A percentile compares a stretch with the other conserved stretches of the same genome.
Conservation (phyloP, 2,888 invertebrate genomes). For the Drosophila pullipes region DNA sequence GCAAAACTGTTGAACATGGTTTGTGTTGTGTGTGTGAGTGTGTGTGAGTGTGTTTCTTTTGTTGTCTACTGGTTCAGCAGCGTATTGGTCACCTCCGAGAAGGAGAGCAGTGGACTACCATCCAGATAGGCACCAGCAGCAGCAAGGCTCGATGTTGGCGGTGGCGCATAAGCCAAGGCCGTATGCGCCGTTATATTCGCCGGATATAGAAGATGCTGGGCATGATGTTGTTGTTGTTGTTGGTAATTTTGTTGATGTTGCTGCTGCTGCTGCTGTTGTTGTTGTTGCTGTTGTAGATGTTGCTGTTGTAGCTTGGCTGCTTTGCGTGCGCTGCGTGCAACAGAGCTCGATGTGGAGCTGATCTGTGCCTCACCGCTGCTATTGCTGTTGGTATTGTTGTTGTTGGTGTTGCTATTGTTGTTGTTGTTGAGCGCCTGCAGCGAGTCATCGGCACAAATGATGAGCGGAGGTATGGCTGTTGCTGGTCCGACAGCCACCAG, state of each 20-base stretch:
- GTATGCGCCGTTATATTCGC: conserved; percentile 85
- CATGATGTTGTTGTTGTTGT: conserved; percentile 67
- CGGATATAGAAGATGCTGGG: conserved; percentile 72
- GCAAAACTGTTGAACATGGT: conserved; percentile 82
- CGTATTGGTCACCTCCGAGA: conserved; percentile 92
- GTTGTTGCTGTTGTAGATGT: conserved; percentile 60
- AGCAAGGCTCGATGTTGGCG: conserved; percentile 80
- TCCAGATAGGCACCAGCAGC: conserved; percentile 85
- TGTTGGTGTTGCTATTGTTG: neutral
- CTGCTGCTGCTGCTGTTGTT: conserved; percentile 44
- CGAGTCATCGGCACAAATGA: conserved; percentile 68
- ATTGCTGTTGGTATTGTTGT: neutral
- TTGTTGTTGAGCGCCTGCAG: conserved; percentile 53
- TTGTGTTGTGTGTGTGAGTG: conserved; percentile 24
- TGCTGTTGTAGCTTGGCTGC: conserved; percentile 49
- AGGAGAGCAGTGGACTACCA: conserved; percentile 91
- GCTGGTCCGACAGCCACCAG: conserved; percentile 77
- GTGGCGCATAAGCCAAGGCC: conserved; percentile 86
- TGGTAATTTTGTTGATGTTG: conserved; percentile 59
- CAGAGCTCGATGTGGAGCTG: conserved; percentile 29
- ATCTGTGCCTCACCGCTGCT: conserved; percentile 36
- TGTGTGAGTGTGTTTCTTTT: conserved; percentile 8
- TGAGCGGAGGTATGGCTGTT: conserved; percentile 64
- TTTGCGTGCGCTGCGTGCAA: conserved; percentile 45
- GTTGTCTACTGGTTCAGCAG: conserved; percentile 88